Percentiles rank a stretch among this genome's conserved stretches.
These are phyloP conservation scores for Iselma pallidipennis DNA, from an alignment of 2,888 invertebrate genomes.

Conservation along the genomic window DNA sequence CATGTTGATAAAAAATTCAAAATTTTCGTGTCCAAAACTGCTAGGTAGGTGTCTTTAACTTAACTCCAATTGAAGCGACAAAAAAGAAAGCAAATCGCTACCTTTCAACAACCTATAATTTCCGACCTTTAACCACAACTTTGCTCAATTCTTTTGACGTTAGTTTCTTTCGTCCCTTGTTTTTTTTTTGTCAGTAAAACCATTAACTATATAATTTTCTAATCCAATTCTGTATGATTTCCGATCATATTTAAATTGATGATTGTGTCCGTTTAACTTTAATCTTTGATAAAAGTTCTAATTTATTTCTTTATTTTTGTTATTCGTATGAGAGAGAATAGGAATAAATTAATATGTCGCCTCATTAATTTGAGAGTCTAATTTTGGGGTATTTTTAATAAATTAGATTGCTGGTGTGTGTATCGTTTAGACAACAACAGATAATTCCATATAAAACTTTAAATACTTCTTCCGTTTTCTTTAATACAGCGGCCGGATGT, in stretches of 20 bases:
- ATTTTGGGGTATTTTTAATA: constrained; percentile 4
- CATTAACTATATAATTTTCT: constrained; percentile 14
- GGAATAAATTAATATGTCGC: background rate
- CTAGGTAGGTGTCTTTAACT: constrained; percentile 32
- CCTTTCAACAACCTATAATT: constrained; percentile 33
- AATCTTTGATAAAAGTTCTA: constrained; percentile 11
- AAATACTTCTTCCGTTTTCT: constrained; percentile 56
- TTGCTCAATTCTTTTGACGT: constrained; percentile 19
- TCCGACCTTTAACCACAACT: constrained; percentile 19
- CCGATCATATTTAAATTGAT: constrained; percentile 12
- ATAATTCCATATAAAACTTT: constrained; percentile 45
- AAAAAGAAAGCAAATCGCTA: constrained; percentile 39
- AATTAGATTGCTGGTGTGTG: background rate
- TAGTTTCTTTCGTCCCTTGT: constrained; percentile 16
- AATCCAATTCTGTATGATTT: constrained; percentile 10
- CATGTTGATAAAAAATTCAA: background rate
- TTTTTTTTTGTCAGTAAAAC: background rate
- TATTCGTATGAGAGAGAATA: background rate
- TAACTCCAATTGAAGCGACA: constrained; percentile 37
- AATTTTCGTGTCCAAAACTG: constrained; percentile 33
- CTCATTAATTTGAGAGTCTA: constrained; percentile 7
- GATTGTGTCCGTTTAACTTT: constrained; percentile 6
- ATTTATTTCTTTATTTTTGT: constrained; percentile 20
- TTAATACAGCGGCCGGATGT: constrained; percentile 52
- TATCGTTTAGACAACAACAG: constrained; percentile 8